Conservation (phyloP, 1,140 invertebrate species). For the Nephila pilipes region DNA sequence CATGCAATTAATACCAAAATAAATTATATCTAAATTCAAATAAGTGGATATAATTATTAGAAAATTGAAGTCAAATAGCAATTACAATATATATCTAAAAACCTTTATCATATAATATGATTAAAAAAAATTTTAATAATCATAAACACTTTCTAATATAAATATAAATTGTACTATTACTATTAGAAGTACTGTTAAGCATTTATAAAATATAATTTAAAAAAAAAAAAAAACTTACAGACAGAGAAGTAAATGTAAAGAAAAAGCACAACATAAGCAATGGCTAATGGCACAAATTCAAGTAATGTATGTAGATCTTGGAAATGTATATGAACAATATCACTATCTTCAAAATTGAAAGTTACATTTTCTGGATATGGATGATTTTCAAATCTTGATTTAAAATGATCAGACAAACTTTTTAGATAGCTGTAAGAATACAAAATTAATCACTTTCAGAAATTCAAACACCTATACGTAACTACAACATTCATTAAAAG, state of each 20-base stretch:
- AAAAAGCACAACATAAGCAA: constrained; percentile 92
- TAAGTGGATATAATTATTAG: too few relatives aligned
- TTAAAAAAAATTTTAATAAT: too few relatives aligned
- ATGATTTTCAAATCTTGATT: constrained; percentile 86
- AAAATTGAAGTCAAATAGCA: too few relatives aligned
- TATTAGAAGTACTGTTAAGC: too few relatives aligned
- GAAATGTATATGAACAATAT: constrained; percentile 88
- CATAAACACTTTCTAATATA: too few relatives aligned
- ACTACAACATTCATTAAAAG: too few relatives aligned
- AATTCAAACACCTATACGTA: neutral
- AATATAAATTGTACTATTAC: too few relatives aligned
- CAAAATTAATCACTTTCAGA: constrained; percentile 58
- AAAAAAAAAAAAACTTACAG: constrained; percentile 84
- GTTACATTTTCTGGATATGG: constrained; percentile 83
- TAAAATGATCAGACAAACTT: constrained; percentile 87
- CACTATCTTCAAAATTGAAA: constrained; percentile 77
- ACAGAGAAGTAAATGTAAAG: constrained; percentile 97
- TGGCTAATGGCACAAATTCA: constrained; percentile 91
- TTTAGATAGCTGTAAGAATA: constrained; percentile 87
- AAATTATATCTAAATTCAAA: too few relatives aligned
- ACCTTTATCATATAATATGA: too few relatives aligned
- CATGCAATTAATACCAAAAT: neutral
- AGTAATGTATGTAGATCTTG: constrained; percentile 92
- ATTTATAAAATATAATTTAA: neutral
- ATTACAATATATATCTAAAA: too few relatives aligned